Percentiles rank a stretch among this genome's conserved stretches.
Conservation (phyloP, 1,140 invertebrate species). For the Meloidogyne exigua region DNA sequence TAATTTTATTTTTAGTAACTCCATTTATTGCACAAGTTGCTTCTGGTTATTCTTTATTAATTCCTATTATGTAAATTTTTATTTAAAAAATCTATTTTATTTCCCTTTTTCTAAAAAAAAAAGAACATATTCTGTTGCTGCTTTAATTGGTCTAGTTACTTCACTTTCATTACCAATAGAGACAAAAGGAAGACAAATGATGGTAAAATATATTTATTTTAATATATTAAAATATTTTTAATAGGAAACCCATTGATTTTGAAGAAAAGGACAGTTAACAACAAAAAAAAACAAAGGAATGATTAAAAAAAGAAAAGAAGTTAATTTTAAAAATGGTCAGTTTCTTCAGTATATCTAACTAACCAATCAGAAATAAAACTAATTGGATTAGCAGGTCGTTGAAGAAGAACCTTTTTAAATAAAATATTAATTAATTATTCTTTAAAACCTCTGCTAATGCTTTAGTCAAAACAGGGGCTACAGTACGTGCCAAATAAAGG, state of each 20-base stretch:
- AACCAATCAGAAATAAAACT: conserved; percentile 62
- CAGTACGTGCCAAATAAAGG: conserved; percentile 61
- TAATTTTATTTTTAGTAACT: conserved; percentile 68
- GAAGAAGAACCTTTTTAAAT: conserved; percentile 36
- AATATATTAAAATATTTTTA: neutral
- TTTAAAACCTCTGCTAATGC: conserved; percentile 56
- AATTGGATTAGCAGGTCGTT: conserved; percentile 59
- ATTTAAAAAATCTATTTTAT: neutral
- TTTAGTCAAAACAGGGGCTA: conserved; percentile 61
- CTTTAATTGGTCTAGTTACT: conserved; percentile 74
- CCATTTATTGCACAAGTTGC: conserved; percentile 86
- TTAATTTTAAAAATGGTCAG: neutral
- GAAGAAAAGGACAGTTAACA: neutral
- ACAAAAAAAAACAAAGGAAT: no score
- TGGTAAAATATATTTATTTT: conserved; percentile 28
- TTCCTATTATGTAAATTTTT: conserved; percentile 70
- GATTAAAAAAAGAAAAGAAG: no score
- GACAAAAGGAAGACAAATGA: conserved; percentile 70
- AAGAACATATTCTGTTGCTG: conserved; percentile 73
- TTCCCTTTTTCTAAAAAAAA: no score
- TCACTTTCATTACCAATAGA: conserved; percentile 78
- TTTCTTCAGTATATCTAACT: conserved; percentile 52
- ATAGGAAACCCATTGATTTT: neutral
- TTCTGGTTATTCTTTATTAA: conserved; percentile 73
- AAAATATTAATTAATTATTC: conserved; percentile 4